Evolutionary conservation across 1,140 invertebrate genomes (phyloP), one percentile per base, ranked within the genome.

Genomic region (Megalonaias nervosa): DNA sequence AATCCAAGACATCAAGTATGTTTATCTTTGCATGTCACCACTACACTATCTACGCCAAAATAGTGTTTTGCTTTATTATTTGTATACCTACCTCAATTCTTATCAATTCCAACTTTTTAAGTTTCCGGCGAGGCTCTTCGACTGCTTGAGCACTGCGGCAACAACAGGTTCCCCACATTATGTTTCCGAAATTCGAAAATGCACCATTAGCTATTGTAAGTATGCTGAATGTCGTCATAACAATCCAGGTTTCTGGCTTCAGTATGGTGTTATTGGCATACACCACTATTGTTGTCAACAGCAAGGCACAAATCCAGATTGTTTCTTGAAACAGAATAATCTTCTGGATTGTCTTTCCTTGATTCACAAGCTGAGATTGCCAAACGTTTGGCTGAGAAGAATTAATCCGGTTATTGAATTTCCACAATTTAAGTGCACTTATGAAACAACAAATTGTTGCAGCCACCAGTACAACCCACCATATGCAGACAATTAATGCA

Each of bases 101-200:
- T n/a, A 85, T 74, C 15, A 85, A 79, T 69, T 85, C 79, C 68
- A 85, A 61, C 62, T 85, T 84, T 71, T 85, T 85, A 58, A 85
- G 74, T 59, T 79, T 80, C 72, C 83, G 79, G 56, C 84, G 78
- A 1, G 84, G 84, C 60, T 85, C 84, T 62, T 84, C 84, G 56
- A 74, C 80, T 60, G 80, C 78, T 48, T 68, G 67, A 16, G 56
- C 73, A 31, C 61, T 64, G 19, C 73, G 57, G 60, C 82, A 84
- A 56, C 84, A 80, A 80, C 56, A 83, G 64, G 56, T 59, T 48
- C 70, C 81, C 84, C 82, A 84, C 67, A 84, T 60, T 31, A 80
- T 64, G 26, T 82, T 64, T 58, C 77, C 66, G 6, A 81, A 60
- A 19, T 77, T 74, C 69, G 79, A 75, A 16, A 81, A n/a, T 0